Evolutionary conservation across 2,797 vertebrate species (phyloP).

Genomic region (Mallotus villosus): DNA sequence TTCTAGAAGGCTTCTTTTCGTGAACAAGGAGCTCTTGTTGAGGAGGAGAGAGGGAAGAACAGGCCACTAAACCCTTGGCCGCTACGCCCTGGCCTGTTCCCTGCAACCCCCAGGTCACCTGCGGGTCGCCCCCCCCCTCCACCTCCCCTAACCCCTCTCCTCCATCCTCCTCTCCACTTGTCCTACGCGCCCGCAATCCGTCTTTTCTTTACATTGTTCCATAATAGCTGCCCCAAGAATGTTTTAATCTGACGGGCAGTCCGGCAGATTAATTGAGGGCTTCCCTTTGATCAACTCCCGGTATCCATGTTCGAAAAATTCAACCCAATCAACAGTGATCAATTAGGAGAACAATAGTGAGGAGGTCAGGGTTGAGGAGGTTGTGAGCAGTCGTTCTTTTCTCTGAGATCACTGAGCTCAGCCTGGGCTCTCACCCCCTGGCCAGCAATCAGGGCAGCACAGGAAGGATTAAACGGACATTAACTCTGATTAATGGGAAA

Average conservation of each 20-base stretch:
- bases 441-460: conserved; percentile 61
- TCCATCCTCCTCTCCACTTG: conserved; percentile 6
- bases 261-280: conserved; percentile 76
- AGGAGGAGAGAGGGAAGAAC: conserved; percentile 15
- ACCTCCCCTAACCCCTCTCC: background rate
- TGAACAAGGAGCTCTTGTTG: conserved; percentile 35
- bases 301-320: conserved; percentile 64
- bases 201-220: conserved; percentile 70
- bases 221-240: conserved; percentile 78
- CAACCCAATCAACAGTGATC: conserved; percentile 74
- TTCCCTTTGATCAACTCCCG: conserved; percentile 79
- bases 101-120: conserved; percentile 25
- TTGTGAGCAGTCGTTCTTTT: conserved; percentile 57
- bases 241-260: conserved; percentile 80
- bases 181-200: no score
- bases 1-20: background rate
- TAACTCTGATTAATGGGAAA: conserved; percentile 71
- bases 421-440: conserved; percentile 45
- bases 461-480: conserved; percentile 67
- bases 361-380: conserved; percentile 57
- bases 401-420: conserved; percentile 42
- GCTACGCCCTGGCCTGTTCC: conserved; percentile 26
- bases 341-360: conserved; percentile 75
- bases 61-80: conserved; percentile 34
- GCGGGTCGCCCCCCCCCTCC: conserved; percentile 10